A percentile compares a stretch with the other conserved stretches of the same genome.
Evolutionary conservation across 2,113 vertebrate genomes (phyloP).

Genomic region (Morphnarchus princeps): DNA sequence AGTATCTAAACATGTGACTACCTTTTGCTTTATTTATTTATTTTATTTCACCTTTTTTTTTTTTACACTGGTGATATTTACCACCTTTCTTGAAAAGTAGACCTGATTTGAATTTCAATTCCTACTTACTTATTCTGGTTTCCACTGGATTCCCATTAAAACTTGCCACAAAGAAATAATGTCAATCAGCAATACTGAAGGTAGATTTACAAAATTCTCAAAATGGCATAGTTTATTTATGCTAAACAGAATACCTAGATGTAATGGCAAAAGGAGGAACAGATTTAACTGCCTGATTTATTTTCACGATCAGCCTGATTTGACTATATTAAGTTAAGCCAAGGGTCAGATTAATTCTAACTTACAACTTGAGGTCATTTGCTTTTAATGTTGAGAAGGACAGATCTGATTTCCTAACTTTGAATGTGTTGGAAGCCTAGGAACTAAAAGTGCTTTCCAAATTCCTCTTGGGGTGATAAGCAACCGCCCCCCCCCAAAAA

Average conservation of each 20-base stretch:
- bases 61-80: background rate
- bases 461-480: background rate
- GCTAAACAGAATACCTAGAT: background rate
- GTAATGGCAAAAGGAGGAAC: background rate
- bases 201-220: background rate
- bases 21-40: background rate
- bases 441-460: background rate
- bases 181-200: background rate
- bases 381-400: background rate
- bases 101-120: background rate
- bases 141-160: background rate
- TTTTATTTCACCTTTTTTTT: background rate
- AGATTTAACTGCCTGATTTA: background rate
- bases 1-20: background rate
- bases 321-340: background rate
- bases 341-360: background rate
- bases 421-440: background rate
- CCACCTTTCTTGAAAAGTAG: background rate
- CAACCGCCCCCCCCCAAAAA: fast-evolving
- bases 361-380: background rate
- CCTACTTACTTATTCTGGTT: background rate
- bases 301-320: background rate
- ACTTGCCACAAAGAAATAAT: background rate
- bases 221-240: background rate
- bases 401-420: background rate